Conservation (phyloP, 1,140 invertebrate genomes). For the Acyrthosiphon pisum region DNA sequence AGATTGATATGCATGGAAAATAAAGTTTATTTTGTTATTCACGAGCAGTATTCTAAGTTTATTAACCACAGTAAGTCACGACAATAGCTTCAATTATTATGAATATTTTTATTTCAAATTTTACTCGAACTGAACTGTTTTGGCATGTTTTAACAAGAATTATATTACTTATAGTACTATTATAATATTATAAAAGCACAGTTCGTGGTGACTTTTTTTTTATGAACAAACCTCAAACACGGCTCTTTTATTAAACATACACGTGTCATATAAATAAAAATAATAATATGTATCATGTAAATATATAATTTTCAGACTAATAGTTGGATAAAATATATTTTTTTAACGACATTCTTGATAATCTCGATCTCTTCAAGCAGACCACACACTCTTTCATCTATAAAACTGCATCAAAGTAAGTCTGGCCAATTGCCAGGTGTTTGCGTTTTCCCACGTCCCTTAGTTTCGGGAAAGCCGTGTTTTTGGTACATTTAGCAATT, state of each 20-base stretch:
- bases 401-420: neutral
- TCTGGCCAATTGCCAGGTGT: neutral
- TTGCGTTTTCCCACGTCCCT: neutral
- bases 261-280: neutral
- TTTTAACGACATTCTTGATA: neutral
- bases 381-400: neutral
- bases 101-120: neutral
- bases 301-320: neutral
- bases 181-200: neutral
- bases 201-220: neutral
- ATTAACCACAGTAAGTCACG: neutral
- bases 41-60: neutral
- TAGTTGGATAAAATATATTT: neutral
- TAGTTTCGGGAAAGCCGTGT: neutral
- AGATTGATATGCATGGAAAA: neutral
- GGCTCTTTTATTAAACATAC: neutral
- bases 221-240: neutral
- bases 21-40: neutral
- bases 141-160: neutral
- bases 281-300: too few species aligned
- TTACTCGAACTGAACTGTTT: neutral
- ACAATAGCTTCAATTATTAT: neutral
- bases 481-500: constrained; percentile 35
- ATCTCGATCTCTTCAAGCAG: neutral
- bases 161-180: neutral